These are phyloP conservation scores for Sycon ciliatum DNA, from an alignment of 37 sponge, comb jelly and placozoan genomes.

Conservation along the genomic window DNA sequence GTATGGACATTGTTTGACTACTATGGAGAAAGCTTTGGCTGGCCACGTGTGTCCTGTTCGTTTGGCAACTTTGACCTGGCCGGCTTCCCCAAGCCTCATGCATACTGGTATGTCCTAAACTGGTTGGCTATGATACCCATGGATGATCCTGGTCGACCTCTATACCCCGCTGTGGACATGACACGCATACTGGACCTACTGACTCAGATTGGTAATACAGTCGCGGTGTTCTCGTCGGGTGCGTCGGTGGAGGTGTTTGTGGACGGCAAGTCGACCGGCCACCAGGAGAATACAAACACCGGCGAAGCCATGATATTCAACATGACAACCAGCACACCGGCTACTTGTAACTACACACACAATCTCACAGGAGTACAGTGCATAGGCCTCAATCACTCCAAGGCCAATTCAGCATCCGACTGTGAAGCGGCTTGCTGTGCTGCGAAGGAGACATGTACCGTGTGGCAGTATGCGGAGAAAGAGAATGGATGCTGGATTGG, in stretches of 20 bases:
- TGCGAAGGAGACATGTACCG: conserved; percentile 22
- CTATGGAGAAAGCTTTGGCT: conserved; percentile 45
- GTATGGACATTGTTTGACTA: conserved; percentile 52
- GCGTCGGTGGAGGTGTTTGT: no score
- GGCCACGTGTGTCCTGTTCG: conserved; percentile 44
- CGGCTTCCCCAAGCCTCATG: conserved; percentile 49
- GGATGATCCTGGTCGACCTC: no score
- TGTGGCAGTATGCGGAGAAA: conserved; percentile 31
- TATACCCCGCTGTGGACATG: no score
- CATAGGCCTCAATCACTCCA: not conserved
- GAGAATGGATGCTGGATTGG: conserved; percentile 44
- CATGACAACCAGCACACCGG: no score
- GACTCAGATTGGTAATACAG: no score
- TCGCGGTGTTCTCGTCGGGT: no score
- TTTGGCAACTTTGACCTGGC: conserved; percentile 54
- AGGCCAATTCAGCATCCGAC: conserved; percentile 15
- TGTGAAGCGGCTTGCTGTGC: conserved; percentile 33
- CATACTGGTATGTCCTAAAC: conserved; percentile 45
- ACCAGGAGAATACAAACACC: no score
- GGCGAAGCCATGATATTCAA: no score
- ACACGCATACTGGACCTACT: no score
- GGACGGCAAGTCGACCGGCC: no score
- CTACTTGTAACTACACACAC: no score
- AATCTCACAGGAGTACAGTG: conserved; percentile 28
- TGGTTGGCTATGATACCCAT: no score